Evolutionary conservation across 1,140 invertebrate genomes (phyloP).

Genomic region (Dendroctonus valens): DNA sequence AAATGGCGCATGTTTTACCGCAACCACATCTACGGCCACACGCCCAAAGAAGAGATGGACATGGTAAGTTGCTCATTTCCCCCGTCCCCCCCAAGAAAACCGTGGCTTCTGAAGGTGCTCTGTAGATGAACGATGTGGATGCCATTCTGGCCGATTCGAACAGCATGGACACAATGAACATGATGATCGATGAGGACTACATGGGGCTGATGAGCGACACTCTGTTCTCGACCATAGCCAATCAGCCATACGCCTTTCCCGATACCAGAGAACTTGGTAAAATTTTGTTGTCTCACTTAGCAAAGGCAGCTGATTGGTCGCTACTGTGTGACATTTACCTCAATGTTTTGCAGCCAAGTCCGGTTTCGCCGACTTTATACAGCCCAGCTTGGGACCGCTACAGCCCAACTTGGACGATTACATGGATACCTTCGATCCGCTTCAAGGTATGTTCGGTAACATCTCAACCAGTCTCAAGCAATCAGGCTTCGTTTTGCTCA

Average conservation of each 20-base stretch:
- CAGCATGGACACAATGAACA: conserved; percentile 64
- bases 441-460: conserved; percentile 64
- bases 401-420: conserved; percentile 97
- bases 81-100: conserved; percentile 42
- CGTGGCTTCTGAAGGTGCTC: conserved; percentile 23
- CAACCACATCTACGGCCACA: conserved; percentile 74
- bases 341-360: conserved; percentile 57
- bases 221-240: conserved; percentile 83
- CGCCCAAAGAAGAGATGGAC: conserved; percentile 71
- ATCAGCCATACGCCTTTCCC: conserved; percentile 93
- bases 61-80: conserved; percentile 58
- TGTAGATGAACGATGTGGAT: conserved; percentile 76
- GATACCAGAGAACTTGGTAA: conserved; percentile 94
- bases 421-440: conserved; percentile 84
- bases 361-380: conserved; percentile 91
- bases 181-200: conserved; percentile 86
- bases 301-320: too few relatives aligned
- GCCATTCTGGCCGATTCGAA: conserved; percentile 71
- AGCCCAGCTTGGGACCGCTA: conserved; percentile 93
- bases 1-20: conserved; percentile 97
- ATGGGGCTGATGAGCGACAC: conserved; percentile 89
- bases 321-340: conserved; percentile 2
- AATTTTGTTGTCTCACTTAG: too few relatives aligned
- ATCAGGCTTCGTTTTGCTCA: background rate
- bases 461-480: too few relatives aligned